A percentile compares a stretch with the other conserved stretches of the same genome.
Conservation (phyloP, 2,797 vertebrate species). For the Rhynchonycteris naso region DNA sequence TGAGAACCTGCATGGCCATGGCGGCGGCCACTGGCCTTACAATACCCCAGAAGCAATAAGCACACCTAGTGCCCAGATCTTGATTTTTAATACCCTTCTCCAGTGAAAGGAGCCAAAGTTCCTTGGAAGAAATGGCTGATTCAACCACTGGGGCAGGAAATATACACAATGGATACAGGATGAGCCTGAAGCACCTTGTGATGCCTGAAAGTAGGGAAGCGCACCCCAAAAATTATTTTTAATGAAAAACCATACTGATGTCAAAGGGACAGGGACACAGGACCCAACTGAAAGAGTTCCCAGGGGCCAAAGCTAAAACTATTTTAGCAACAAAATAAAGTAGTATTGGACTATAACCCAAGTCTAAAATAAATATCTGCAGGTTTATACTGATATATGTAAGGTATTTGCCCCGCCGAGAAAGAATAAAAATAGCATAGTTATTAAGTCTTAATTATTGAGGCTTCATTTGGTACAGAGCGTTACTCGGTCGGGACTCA, state of each 20-base stretch:
- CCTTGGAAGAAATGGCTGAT: not conserved
- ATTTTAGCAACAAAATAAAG: not conserved
- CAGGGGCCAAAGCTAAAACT: not conserved
- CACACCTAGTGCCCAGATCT: not conserved
- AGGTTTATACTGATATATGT: not conserved
- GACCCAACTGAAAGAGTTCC: not conserved
- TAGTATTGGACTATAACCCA: not conserved
- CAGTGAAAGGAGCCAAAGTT: not conserved
- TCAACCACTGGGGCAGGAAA: not conserved
- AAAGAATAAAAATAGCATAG: too few relatives aligned
- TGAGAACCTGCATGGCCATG: too few relatives aligned
- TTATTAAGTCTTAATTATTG: too few relatives aligned
- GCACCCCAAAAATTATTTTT: not conserved
- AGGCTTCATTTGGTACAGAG: too few relatives aligned
- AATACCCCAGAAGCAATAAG: not conserved
- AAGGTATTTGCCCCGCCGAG: too few relatives aligned
- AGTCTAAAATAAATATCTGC: not conserved
- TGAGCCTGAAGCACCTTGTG: not conserved
- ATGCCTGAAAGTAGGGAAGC: not conserved
- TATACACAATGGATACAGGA: not conserved
- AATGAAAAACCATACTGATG: not conserved
- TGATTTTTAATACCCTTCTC: not conserved
- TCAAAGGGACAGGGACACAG: not conserved
- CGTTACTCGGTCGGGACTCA: too few relatives aligned
- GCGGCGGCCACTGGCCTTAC: too few relatives aligned